Conservation (phyloP, 2,888 invertebrate genomes). For the Horisme vitalbata region DNA sequence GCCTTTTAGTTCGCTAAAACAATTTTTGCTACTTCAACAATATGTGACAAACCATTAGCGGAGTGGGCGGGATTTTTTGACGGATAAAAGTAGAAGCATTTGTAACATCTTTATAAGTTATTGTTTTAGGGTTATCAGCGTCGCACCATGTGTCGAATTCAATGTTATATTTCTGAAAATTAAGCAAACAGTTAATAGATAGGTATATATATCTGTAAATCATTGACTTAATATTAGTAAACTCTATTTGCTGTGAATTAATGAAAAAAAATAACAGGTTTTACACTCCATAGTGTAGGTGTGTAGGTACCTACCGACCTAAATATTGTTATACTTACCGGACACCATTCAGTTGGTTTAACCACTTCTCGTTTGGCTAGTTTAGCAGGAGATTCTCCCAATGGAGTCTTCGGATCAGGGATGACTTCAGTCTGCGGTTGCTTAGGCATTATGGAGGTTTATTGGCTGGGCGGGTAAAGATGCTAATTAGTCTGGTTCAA, state of each 20-base stretch:
- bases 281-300: too few species aligned
- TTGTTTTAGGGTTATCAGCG: constrained; percentile 52
- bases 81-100: constrained; percentile 82
- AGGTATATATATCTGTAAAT: not conserved
- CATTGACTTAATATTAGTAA: too few species aligned
- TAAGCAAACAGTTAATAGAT: not conserved
- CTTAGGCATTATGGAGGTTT: constrained; percentile 14
- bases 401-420: constrained; percentile 26
- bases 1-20: too few species aligned
- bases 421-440: constrained; percentile 5
- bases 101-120: constrained; percentile 81
- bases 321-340: constrained; percentile 31
- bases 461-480: not conserved
- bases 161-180: constrained; percentile 44
- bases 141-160: constrained; percentile 53
- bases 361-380: constrained; percentile 45
- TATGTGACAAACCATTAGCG: constrained; percentile 19
- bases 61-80: constrained; percentile 73
- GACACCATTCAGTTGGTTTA: constrained; percentile 44
- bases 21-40: too few species aligned
- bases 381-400: constrained; percentile 51
- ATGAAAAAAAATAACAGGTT: too few species aligned
- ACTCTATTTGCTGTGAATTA: too few species aligned
- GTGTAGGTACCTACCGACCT: too few species aligned
- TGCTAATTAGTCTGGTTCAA: not conserved